Evolutionary conservation across 23 tunicate genomes (phyloP), one percentile per base, ranked within the genome.

Genomic region (Phallusia fumigata): DNA sequence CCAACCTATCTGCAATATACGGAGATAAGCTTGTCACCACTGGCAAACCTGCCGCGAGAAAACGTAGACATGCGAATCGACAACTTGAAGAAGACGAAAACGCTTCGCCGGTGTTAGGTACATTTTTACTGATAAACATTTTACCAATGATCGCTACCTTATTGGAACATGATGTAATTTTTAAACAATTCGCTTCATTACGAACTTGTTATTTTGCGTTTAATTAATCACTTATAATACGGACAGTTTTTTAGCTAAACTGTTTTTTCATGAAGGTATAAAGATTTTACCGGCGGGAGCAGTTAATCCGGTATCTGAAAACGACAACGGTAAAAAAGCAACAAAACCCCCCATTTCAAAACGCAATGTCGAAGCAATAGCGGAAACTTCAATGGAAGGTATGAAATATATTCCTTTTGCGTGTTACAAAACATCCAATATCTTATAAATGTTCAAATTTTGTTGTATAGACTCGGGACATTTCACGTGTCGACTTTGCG

Each of bases 401-500:
- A 34, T 3, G 5, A 74, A 33, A 15, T 24, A 30, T 65, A 6
- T 65, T 28, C 74, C 11, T 11, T 5, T 6, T 65, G 32, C 32
- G 32, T 28, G 74, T 28, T 75, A 75, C 6, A 75, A 11, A 75
- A 33, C 79, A 6, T 73, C 30, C 15, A n/a, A n/a, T 33, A 75
- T 32, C 18, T 32, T 6, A 75, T 6, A 2, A 6, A 12, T 35
- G 53, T 1, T 80, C 24, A 19, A 36, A 72, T 28, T 83, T 73
- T 32, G 2, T 1, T 74, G 40, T 74, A 40, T 13, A 24, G 80
- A 10, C 26, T 77, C 80, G 53, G 73, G 36, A 16, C 44, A 52
- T 22, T 88, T 88, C 35, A 32, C 81, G 21, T 92, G 97, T 73
- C 83, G 86, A 24, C 88, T 92, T 32, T 92, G 97, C 64, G 64